These are phyloP conservation scores for Ctenopoma multispine DNA, from an alignment of 2,797 vertebrate genomes.

Conservation along the genomic window DNA sequence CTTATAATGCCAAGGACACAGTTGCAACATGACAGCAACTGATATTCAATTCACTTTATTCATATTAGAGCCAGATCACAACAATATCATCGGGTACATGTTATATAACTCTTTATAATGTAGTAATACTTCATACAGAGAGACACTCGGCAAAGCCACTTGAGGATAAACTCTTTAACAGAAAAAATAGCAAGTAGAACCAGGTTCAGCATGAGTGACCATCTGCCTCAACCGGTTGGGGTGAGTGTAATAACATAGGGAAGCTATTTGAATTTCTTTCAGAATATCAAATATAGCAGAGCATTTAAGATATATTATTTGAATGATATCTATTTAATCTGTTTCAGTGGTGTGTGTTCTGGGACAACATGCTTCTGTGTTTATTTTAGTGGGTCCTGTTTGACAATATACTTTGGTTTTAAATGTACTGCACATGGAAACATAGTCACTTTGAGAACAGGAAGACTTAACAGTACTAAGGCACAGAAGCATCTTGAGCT, in stretches of 20 bases:
- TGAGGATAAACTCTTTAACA: no score
- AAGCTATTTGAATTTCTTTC: no score
- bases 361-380: not conserved
- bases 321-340: not conserved
- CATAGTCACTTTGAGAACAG: not conserved
- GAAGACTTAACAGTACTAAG: not conserved
- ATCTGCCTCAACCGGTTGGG: no score
- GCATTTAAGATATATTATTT: not conserved
- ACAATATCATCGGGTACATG: no score
- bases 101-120: no score
- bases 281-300: not conserved
- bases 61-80: no score
- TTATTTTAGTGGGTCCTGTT: not conserved
- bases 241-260: not conserved
- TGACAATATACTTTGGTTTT: not conserved
- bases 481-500: not conserved
- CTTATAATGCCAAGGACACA: not conserved
- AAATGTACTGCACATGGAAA: not conserved
- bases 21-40: not conserved
- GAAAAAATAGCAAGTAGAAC: no score
- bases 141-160: no score
- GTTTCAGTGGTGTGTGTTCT: not conserved
- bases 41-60: no score
- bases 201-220: no score
- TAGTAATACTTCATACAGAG: no score